Base-by-base conservation (phyloP, 2,888 invertebrate genomes). In the Torymus texanus region DNA sequence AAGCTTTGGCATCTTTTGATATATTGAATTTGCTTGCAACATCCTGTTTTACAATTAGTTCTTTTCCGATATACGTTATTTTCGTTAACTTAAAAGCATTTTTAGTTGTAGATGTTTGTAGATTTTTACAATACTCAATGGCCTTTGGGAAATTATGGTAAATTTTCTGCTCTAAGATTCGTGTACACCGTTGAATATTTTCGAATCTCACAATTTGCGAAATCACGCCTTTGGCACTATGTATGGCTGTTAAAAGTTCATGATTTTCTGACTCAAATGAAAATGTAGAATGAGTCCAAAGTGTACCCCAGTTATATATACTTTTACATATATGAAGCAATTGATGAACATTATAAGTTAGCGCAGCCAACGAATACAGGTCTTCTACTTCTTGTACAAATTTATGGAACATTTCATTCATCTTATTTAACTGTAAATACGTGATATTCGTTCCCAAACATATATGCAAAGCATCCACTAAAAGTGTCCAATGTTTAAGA, bases 191-290 rank as follows among this genome's bases (percentile, higher is more conserved):
- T 59, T 58, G 51, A 51, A 55, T 59, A 59, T 59, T 59, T 1
- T 21, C 55, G 11, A 41, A 55, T 13, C 59, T 24, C 1, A 0
- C 0, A 18, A 71, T 59, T 59, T 58, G 71, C 4, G 8, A 61
- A 4, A 53, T n/a, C 21, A 80, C 71, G 10, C 82, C 81, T 66
- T 82, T 82, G 1, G 81, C 80, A 63, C 74, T 62, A 18, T 82
- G 74, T 24, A 81, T 65, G 21, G 75, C 67, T 11, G 71, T 73
- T 12, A 75, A n/a, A 2, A 79, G 12, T 13, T 71, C 78, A 16
- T 62, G 70, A 65, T 81, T 79, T 21, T 61, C 78, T 0, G 68
- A 74, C 65, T 82, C 79, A 51, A 82, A 82, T 2, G 59, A 51
- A 63, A 63, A 79, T 5, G 63, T 66, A 55, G 68, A 61, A 18